Percentiles rank a stretch among this genome's conserved stretches.
Conservation (phyloP, 2,888 invertebrate species). For the Drosophila sordidapex region DNA sequence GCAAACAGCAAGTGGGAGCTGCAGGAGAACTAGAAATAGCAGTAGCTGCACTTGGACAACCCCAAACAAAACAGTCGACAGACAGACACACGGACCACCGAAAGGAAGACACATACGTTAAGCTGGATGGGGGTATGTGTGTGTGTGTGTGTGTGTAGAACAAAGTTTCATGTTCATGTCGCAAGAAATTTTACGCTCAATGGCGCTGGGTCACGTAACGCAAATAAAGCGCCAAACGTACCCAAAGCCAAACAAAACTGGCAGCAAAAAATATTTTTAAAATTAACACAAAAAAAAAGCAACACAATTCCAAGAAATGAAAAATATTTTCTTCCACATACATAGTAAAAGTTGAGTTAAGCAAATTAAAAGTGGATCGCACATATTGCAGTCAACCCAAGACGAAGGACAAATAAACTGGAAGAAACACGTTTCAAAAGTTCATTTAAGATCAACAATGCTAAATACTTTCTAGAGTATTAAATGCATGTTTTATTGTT, state of each 20-base stretch:
- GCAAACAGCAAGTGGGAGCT: constrained; percentile 11
- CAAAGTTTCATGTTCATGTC: constrained; percentile 73
- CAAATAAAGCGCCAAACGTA: constrained; percentile 75
- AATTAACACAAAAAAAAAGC: constrained; percentile 1
- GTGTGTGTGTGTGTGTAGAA: constrained; percentile 38
- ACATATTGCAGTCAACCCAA: constrained; percentile 29
- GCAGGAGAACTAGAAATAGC: constrained; percentile 2
- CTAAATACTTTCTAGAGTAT: neutral
- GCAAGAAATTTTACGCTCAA: constrained; percentile 74
- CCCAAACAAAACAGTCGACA: constrained; percentile 48
- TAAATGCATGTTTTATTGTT: neutral
- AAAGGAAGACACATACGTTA: constrained; percentile 41
- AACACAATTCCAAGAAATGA: constrained; percentile 12
- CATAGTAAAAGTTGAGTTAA: constrained; percentile 20
- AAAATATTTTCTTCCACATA: constrained; percentile 5
- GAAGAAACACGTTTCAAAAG: neutral
- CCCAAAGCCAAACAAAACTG: constrained; percentile 47
- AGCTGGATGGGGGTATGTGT: constrained; percentile 33
- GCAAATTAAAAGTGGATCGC: constrained; percentile 51
- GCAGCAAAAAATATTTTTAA: constrained; percentile 28
- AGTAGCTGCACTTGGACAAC: constrained; percentile 55
- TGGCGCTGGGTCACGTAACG: constrained; percentile 79
- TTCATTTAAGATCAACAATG: neutral
- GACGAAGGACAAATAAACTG: neutral
- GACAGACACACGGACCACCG: constrained; percentile 44